Base-by-base conservation (phyloP, 2,113 vertebrate species). In the Lepidothrix coronata region DNA sequence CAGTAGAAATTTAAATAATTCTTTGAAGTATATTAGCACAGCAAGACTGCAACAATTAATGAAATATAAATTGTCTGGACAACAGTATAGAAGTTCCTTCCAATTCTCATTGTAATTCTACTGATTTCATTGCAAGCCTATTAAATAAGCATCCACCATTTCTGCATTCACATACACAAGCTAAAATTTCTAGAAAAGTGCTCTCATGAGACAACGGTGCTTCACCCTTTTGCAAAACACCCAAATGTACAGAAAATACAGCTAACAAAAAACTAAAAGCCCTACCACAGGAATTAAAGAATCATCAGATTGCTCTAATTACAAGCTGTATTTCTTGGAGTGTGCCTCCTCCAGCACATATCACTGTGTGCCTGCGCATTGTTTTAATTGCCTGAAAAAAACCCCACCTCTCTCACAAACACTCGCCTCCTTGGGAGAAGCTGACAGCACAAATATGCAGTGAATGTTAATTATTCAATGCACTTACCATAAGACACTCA, bases 401-500 rank as follows among this genome's bases (percentile, higher is more conserved):
- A 80, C 33, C 9, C 33, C 61, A 15, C n/a, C 48, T 63, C 18
- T 46, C 76, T 24, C 67, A 62, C 44, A 67, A 37, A 51, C 49
- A 61, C 27, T 90, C 63, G 8, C 76, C 74, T 96, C 55, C 88
- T 77, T 76, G 72, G 75, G 88, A 93, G 63, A 85, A 63, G 44
- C 43, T 93, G 92, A 88, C 85, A 83, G 63, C 74, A 91, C 75
- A 94, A 95, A 90, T 88, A 88, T 57, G 51, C 65, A 63, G 49
- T 17, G 28, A 76, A 88, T 92, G 80, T 90, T 93, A 93, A 93
- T 97, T 95, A 89, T 88, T 91, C 76, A 89, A 19, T 35, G 51
- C 41, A 65, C 73, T 83, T 81, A 82, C 65, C 62, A 28, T 59
- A 68, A 65, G 61, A 75, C 70, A 39, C 55, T 84, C 63, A 65